Evolutionary conservation across 1,140 invertebrate genomes (phyloP).

Genomic region (Drosophila erecta): DNA sequence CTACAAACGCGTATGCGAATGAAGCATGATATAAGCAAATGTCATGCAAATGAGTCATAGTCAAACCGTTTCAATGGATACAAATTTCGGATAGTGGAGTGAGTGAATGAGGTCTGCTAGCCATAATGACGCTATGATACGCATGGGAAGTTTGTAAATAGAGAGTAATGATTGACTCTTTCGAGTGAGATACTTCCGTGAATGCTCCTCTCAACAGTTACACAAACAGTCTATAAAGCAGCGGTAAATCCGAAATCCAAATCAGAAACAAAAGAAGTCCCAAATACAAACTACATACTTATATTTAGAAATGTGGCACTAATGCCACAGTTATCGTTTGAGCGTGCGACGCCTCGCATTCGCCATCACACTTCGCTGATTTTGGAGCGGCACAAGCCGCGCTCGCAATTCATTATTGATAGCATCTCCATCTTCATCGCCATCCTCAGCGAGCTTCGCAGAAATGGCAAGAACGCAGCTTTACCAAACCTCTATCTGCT

Average conservation of each 20-base stretch:
- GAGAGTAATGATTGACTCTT: constrained; percentile 24
- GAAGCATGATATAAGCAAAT: constrained; percentile 58
- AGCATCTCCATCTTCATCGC: constrained; percentile 41
- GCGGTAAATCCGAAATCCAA: constrained; percentile 7
- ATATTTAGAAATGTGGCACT: constrained; percentile 7
- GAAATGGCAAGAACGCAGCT: constrained; percentile 29
- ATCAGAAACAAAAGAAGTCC: constrained; percentile 14
- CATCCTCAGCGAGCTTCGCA: background rate
- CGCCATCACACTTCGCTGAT: constrained; percentile 62
- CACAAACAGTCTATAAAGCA: background rate
- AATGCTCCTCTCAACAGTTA: constrained; percentile 17
- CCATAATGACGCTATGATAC: constrained; percentile 34
- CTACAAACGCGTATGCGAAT: constrained; percentile 3
- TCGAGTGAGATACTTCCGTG: constrained; percentile 33
- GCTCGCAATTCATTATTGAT: constrained; percentile 66
- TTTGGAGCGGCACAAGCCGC: constrained; percentile 41
- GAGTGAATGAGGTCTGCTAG: constrained; percentile 1
- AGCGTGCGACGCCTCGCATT: constrained; percentile 39
- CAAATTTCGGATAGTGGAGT: constrained; percentile 24
- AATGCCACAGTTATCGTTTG: constrained; percentile 28
- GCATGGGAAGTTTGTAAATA: constrained; percentile 29
- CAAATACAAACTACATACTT: background rate
- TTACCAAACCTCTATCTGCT: constrained; percentile 2
- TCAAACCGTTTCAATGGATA: constrained; percentile 30
- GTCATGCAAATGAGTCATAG: constrained; percentile 73